phyloP scores from a whole-genome alignment of 2,113 vertebrate genomes.

The Amphilophus citrinellus region DNA sequence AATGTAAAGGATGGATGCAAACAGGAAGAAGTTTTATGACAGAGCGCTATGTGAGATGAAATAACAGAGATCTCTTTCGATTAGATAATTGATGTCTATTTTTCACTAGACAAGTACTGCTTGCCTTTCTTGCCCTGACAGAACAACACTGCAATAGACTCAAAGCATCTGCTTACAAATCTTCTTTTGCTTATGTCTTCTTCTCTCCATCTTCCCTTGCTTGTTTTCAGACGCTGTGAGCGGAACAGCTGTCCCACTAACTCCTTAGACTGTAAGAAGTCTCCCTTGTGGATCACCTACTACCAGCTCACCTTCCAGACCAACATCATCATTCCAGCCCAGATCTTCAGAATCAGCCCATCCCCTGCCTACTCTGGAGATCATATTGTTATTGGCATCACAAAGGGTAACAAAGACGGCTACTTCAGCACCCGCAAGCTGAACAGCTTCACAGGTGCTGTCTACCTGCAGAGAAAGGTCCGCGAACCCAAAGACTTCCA shows the following conservation, averaged over 20 bases:
- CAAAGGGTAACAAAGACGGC: conserved; percentile 88
- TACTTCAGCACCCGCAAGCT: conserved; percentile 91
- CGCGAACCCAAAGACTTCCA: conserved; percentile 89
- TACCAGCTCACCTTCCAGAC: conserved; percentile 94
- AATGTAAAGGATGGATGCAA: too few species aligned
- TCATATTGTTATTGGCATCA: conserved; percentile 88
- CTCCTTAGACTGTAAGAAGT: conserved; percentile 88
- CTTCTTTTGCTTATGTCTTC: not conserved
- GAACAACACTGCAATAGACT: too few species aligned
- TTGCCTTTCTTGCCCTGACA: too few species aligned
- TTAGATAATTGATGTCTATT: too few species aligned
- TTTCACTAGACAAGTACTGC: too few species aligned
- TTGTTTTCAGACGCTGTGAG: conserved; percentile 87
- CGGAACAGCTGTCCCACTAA: conserved; percentile 84
- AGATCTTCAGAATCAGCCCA: conserved; percentile 94
- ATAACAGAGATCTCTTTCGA: too few species aligned
- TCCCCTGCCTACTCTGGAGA: conserved; percentile 90
- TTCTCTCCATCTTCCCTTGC: not conserved
- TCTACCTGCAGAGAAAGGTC: conserved; percentile 88
- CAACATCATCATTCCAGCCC: conserved; percentile 87
- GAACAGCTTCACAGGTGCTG: conserved; percentile 89
- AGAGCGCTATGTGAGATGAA: too few species aligned
- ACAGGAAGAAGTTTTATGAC: too few species aligned
- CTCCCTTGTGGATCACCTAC: conserved; percentile 87
- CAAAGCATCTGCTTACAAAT: not conserved